phyloP scores from a whole-genome alignment of 2,113 vertebrate species.

The Oostethus manadensis region DNA sequence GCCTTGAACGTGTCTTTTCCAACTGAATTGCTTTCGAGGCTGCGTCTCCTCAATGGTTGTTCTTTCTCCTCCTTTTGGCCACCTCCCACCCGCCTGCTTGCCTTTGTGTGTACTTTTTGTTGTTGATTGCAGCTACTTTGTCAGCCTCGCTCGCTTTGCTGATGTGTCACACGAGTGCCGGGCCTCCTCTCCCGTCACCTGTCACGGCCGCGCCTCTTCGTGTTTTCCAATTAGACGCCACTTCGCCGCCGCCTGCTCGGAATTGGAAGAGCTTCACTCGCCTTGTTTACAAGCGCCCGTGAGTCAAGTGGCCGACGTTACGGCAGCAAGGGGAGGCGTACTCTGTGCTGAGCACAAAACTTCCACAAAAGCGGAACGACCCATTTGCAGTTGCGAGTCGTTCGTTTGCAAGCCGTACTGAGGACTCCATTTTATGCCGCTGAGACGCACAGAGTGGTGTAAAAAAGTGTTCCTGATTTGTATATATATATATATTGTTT shows the following conservation, averaged over 20 bases:
- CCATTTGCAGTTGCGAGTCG: too few species aligned
- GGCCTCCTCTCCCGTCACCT: slow-evolving; percentile 52
- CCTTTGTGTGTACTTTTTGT: slow-evolving; percentile 28
- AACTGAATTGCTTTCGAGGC: too few species aligned
- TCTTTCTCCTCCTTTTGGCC: slow-evolving; percentile 6
- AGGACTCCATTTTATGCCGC: too few species aligned
- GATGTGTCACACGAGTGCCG: slow-evolving; percentile 58
- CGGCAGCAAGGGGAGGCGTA: too few species aligned
- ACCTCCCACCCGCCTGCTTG: slow-evolving; percentile 34
- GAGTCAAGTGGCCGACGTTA: too few species aligned
- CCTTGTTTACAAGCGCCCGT: slow-evolving; percentile 37
- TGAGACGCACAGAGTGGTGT: too few species aligned
- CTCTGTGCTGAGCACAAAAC: too few species aligned
- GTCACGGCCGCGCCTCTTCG: slow-evolving; percentile 59
- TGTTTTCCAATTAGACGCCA: slow-evolving; percentile 70
- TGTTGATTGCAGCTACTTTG: slow-evolving; percentile 27
- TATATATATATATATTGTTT: too few species aligned
- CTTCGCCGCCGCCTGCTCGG: slow-evolving; percentile 52
- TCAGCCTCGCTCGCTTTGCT: slow-evolving; percentile 36
- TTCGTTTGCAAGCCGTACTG: too few species aligned
- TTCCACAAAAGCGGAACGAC: too few species aligned
- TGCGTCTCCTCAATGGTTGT: background rate
- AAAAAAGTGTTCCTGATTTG: too few species aligned
- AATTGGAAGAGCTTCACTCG: slow-evolving; percentile 59
- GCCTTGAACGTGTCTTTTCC: too few species aligned